phyloP scores from a whole-genome alignment of 37 sponge, comb jelly and placozoan genomes.

The Halichondria panicea region DNA sequence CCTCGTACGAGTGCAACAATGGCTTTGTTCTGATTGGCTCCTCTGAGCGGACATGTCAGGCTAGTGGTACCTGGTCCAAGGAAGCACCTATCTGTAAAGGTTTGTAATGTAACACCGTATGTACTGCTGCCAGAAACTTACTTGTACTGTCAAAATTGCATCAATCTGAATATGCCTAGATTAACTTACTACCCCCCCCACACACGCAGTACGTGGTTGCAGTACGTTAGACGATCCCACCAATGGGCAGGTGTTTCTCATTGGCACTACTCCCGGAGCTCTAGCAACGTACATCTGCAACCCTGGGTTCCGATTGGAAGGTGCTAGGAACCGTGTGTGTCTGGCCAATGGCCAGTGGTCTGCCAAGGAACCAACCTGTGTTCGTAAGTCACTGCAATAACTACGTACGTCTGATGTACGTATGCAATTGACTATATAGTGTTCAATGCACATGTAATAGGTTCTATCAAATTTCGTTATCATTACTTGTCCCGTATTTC shows the following conservation, averaged over 20 bases:
- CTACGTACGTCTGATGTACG: too few relatives aligned
- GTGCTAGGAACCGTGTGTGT: slow-evolving; percentile 29
- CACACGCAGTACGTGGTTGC: slow-evolving; percentile 22
- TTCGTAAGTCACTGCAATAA: slow-evolving; percentile 43
- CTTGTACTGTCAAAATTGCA: too few relatives aligned
- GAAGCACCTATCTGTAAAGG: slow-evolving; percentile 36
- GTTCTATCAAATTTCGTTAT: too few relatives aligned
- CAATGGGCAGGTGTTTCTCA: slow-evolving; percentile 39
- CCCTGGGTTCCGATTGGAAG: slow-evolving; percentile 32
- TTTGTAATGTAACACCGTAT: slow-evolving; percentile 51
- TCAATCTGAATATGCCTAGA: too few relatives aligned
- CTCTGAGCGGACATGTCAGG: slow-evolving; percentile 22
- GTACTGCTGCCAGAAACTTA: not conserved
- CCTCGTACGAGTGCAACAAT: slow-evolving; percentile 42
- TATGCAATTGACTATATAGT: too few relatives aligned
- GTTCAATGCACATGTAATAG: too few relatives aligned
- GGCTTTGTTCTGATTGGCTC: slow-evolving; percentile 48
- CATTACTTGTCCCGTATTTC: not conserved
- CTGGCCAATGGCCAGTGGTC: slow-evolving; percentile 51
- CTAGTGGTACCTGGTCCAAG: slow-evolving; percentile 62
- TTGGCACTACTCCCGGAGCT: slow-evolving; percentile 17
- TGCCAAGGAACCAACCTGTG: slow-evolving; percentile 38
- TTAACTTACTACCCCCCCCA: too few relatives aligned
- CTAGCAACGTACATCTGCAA: slow-evolving; percentile 45
- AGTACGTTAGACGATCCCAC: not conserved